Percentiles rank a stretch among this genome's conserved stretches.
These are phyloP conservation scores for Platichthys flesus DNA, from an alignment of 2,113 vertebrate genomes.

Conservation along the genomic window DNA sequence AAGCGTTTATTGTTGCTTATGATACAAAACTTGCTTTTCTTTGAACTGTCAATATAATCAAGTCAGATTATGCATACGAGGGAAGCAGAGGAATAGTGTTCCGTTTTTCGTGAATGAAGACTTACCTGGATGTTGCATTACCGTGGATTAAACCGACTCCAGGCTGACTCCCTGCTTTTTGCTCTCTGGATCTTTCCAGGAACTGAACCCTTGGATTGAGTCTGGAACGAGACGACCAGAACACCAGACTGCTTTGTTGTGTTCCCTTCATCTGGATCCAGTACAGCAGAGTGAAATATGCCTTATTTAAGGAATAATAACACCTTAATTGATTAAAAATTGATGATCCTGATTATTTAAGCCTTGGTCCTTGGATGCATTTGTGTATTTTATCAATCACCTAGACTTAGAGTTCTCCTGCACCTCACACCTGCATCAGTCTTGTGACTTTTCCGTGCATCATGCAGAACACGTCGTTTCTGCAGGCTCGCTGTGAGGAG, in stretches of 20 bases:
- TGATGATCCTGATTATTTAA: background rate
- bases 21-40: too few species aligned
- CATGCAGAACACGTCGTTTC: constrained; percentile 75
- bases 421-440: background rate
- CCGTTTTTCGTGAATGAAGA: background rate
- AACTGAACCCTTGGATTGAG: background rate
- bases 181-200: constrained; percentile 8
- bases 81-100: background rate
- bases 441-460: constrained; percentile 3
- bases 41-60: background rate
- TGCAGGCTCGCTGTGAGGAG: constrained; percentile 83
- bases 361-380: background rate
- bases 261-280: background rate
- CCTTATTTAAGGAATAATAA: background rate
- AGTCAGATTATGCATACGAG: background rate
- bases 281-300: background rate
- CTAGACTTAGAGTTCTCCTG: background rate
- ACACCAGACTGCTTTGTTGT: background rate
- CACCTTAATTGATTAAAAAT: background rate
- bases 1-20: background rate
- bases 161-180: background rate
- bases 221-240: background rate
- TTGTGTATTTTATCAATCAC: background rate
- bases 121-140: background rate
- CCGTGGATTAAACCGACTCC: constrained; percentile 12